Percentiles rank a stretch among this genome's conserved stretches.
Evolutionary conservation across 2,888 invertebrate genomes (phyloP).

Genomic region (Diplolepis rosae): DNA sequence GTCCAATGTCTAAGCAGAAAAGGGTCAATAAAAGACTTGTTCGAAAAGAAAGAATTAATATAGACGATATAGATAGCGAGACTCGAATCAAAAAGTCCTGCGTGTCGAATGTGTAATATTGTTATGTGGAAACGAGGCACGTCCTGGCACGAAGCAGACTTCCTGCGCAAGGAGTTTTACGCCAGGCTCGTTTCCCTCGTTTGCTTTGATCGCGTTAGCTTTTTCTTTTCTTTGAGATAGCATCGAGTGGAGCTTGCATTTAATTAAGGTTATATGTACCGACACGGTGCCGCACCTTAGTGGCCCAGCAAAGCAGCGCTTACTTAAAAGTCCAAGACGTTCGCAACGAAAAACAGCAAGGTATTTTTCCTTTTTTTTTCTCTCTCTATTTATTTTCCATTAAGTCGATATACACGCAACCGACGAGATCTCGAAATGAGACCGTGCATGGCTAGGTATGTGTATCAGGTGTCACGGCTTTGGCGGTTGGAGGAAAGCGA

Average conservation of each 20-base stretch:
- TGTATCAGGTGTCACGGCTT: conserved; percentile 51
- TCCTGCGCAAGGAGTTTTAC: conserved; percentile 52
- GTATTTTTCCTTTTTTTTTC: neutral
- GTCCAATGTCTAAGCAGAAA: neutral
- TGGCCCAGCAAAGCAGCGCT: conserved; percentile 26
- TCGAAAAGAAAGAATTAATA: neutral
- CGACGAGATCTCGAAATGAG: conserved; percentile 8
- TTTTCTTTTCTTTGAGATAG: conserved; percentile 60
- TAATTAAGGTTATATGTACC: conserved; percentile 55
- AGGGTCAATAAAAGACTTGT: neutral
- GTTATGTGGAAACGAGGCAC: neutral
- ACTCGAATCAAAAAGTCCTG: neutral
- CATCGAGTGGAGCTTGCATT: conserved; percentile 57
- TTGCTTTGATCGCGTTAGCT: conserved; percentile 55
- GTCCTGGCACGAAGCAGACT: conserved; percentile 60
- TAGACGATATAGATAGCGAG: too few relatives aligned
- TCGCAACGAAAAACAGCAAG: conserved; percentile 24
- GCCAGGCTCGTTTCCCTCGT: conserved; percentile 39
- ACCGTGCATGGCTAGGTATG: conserved; percentile 48
- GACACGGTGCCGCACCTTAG: conserved; percentile 50
- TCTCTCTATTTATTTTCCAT: conserved; percentile 42
- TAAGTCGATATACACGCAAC: conserved; percentile 45
- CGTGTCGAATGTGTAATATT: neutral
- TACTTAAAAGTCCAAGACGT: conserved; percentile 45
- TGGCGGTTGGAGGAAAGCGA: conserved; percentile 47